phyloP scores from a whole-genome alignment of 1,140 invertebrate species.

The Artemia franciscana region DNA sequence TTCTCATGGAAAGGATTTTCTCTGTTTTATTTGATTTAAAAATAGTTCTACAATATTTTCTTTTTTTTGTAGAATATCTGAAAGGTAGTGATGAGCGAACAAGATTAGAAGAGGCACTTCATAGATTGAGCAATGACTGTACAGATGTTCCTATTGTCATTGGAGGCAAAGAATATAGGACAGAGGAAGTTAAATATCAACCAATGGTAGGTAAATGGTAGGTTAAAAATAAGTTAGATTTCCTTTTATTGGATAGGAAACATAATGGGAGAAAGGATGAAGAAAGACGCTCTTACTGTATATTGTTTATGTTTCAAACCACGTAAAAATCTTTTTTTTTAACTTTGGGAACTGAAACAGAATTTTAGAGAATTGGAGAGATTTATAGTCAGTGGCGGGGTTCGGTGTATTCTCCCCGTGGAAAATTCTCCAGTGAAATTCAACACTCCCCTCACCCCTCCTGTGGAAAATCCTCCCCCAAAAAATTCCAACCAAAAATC shows the following conservation, averaged over 20 bases:
- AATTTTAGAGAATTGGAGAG: too few relatives aligned
- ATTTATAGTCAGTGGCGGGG: too few relatives aligned
- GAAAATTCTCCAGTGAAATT: too few relatives aligned
- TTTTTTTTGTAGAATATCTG: constrained; percentile 31
- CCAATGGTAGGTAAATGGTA: constrained; percentile 28
- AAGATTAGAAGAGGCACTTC: constrained; percentile 44
- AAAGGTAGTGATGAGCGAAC: constrained; percentile 57
- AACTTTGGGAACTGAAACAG: too few relatives aligned
- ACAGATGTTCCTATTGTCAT: constrained; percentile 81
- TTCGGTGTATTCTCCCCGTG: too few relatives aligned
- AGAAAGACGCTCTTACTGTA: too few relatives aligned
- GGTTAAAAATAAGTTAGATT: background rate
- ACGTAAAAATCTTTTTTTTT: too few relatives aligned
- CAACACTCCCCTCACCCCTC: too few relatives aligned
- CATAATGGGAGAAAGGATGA: background rate
- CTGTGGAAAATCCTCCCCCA: too few relatives aligned
- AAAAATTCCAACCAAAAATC: too few relatives aligned
- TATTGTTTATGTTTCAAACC: too few relatives aligned
- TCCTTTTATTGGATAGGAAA: background rate
- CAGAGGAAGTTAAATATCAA: constrained; percentile 47
- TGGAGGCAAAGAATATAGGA: constrained; percentile 58
- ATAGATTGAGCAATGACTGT: constrained; percentile 33
- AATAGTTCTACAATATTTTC: constrained; percentile 3
- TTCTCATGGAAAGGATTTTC: too few relatives aligned
- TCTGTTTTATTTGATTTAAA: background rate